Evolutionary conservation across 2,797 vertebrate genomes (phyloP), one percentile per base, ranked within the genome.

Genomic region (Saxicola maurus): DNA sequence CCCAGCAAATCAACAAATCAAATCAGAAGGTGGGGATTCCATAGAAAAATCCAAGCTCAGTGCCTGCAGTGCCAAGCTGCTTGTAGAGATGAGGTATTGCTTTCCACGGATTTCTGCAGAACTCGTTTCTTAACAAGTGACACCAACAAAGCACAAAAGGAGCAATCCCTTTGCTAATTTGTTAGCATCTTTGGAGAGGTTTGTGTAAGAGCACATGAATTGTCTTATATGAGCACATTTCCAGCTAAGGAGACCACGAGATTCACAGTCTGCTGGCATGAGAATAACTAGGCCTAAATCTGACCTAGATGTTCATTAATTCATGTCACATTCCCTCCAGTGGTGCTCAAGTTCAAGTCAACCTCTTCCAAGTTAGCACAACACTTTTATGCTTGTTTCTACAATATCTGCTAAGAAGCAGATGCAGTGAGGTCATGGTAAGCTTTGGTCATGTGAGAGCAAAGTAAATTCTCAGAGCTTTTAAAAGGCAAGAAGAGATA

Each of bases 401-500:
- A 66, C 72, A 86, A 71, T 86, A 71, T 72, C 57, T 60, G 82
- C 90, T 81, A 67, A 86, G 79, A 60, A 83, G 52, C 42, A 86
- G 53, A 78, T 28, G 77, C 45, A 81, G 40, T n/a, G 43, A 52
- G 30, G 33, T 71, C 62, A 78, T 10, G 30, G 80, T 79, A 94
- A 92, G 66, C 21, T 72, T 68, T 40, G 64, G 57, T 87, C 82
- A 68, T 3, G 16, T 46, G 53, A 53, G 33, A 93, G 77, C 38
- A 72, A 73, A 93, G 77, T 42, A 72, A 91, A 73, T 43, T 49
- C 78, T 64, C 28, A 43, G 59, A 87, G 74, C 53, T 89, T 78
- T 79, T 89, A 81, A 88, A 92, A 76, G 80, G 46, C 73, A 76
- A 91, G 55, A 92, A 91, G 89, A 95, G 31, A 94, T 68, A 91